Base-by-base conservation (phyloP, 2,888 invertebrate genomes). In the Coleophora flavipennella region DNA sequence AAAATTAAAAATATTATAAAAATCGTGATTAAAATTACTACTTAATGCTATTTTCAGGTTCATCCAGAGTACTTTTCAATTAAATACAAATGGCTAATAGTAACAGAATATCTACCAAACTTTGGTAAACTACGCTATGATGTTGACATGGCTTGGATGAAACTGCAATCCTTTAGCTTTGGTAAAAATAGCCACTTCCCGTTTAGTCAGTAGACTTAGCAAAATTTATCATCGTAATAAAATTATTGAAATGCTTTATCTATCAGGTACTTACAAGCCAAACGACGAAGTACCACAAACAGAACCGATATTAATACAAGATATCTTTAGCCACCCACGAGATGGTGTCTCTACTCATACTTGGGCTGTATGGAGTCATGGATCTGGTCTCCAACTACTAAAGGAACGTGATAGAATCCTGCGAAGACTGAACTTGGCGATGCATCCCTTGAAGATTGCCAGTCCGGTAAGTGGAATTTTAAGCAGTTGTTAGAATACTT, bases 21-120 rank as follows among this genome's bases (percentile, higher is more conserved):
- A n/a, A n/a, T n/a, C n/a, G n/a, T 9, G 10, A 29, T 1, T 36
- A n/a, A 29, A 13, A 8, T 10, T n/a, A 25, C 36, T n/a, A n/a
- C n/a, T n/a, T n/a, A n/a, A n/a, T n/a, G n/a, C 27, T 13, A 27
- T 31, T 34, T 42, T 1, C 36, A 76, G 76, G 44, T 67, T 2
- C 51, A 60, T 14, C 40, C 31, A 0, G 50, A 55, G 11, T 53
- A 70, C 29, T 75, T 76, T 42, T 52, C 62, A 2, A 52, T 59
- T 11, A 57, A 63, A 45, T 72, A 67, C 51, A 73, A 71, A 41
- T 81, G 80, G 80, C 41, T 77, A 1, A 31, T 78, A 32, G 33
- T 79, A 2, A 60, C 55, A 1, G 51, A 62, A 4, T 44, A 51
- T 3, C 31, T 69, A 1, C 69, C 71, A 0, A 40, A 56, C 0